Base-by-base conservation (phyloP, 2,888 invertebrate species). In the Acrobasis repandana region DNA sequence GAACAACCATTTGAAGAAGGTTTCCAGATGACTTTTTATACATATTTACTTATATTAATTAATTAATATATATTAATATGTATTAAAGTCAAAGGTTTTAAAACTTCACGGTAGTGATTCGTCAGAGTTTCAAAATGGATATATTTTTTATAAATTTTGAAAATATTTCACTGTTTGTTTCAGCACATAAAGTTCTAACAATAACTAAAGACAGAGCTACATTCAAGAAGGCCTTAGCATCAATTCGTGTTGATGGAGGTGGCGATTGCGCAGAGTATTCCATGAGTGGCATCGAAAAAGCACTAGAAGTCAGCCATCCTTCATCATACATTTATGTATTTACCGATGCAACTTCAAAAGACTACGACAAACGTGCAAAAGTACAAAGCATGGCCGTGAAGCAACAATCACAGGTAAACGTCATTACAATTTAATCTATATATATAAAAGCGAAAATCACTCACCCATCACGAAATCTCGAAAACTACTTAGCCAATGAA, bases 271-370 rank as follows among this genome's bases (percentile, higher is more conserved):
- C 83, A 0, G 90, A 89, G 67, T 70, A 75, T 67, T 61, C 84
- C 0, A 74, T 90, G 79, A 46, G 65, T 1, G 90, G 88, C 15
- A 85, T 89, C 6, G 74, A 82, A 63, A 28, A 65, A 8, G 88
- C 72, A 0, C 68, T 90, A 3, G 65, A 65, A 36, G 46, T 69
- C 2, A 85, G 86, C 61, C 65, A 76, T 8, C 79, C 82, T 0
- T 68, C 73, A 0, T 89, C 90, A 0, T 74, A 74, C 4, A 36
- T 90, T 0, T 89, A 84, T 60, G 83, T 89, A 0, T 85, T 85
- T n/a, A 89, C 88, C 9, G 89, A 90, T 58, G 89, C 88, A 0
- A 71, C 82, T 0, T 82, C 89, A 0, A 73, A 76, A 20, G 89
- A 89, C 57, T 58, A 69, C 8, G 0, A 2, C 0, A 62, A 63